These are phyloP conservation scores for Cepaea hortensis DNA, from an alignment of 2,888 invertebrate species.

Conservation along the genomic window DNA sequence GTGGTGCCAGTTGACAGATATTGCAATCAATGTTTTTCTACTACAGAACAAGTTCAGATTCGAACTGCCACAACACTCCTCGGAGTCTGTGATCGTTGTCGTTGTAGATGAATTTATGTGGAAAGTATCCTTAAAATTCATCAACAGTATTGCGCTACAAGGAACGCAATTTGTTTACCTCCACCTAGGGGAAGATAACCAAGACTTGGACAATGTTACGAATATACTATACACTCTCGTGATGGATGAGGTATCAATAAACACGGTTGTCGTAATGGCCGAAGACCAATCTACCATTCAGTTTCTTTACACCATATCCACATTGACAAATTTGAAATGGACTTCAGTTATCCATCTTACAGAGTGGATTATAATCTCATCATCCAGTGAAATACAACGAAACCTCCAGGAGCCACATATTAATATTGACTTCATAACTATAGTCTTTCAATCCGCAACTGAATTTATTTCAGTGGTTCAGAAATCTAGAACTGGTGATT, in stretches of 20 bases:
- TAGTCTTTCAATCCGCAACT: neutral
- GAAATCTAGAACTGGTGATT: neutral
- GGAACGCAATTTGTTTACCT: constrained; percentile 10
- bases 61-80: no score
- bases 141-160: neutral
- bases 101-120: neutral
- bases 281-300: neutral
- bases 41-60: neutral
- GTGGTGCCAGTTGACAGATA: neutral
- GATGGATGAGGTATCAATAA: neutral
- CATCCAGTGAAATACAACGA: neutral
- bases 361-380: constrained; percentile 27
- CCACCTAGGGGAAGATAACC: neutral
- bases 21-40: neutral
- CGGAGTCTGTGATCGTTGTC: neutral
- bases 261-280: neutral
- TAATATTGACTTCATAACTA: constrained; percentile 1
- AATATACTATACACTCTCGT: neutral
- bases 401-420: neutral
- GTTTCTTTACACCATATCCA: neutral
- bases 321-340: neutral
- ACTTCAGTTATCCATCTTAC: constrained; percentile 5
- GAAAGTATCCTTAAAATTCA: neutral
- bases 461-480: neutral
- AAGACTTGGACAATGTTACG: neutral